Evolutionary conservation across 2,888 invertebrate genomes (phyloP).

Genomic region (Drosophila lutescens): DNA sequence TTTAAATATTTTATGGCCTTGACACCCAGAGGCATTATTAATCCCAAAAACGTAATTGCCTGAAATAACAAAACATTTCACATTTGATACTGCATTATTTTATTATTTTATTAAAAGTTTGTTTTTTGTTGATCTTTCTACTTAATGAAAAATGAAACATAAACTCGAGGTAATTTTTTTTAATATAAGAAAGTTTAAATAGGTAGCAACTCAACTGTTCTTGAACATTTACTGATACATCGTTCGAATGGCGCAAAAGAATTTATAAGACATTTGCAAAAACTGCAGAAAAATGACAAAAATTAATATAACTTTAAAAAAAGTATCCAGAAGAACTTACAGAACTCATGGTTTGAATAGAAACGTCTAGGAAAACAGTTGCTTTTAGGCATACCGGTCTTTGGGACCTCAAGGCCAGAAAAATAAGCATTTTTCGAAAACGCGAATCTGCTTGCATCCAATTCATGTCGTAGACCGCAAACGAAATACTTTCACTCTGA

Average conservation of each 20-base stretch:
- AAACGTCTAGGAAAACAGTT: slow-evolving; percentile 14
- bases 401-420: neutral
- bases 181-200: too few species aligned
- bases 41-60: too few species aligned
- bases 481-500: neutral
- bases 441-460: neutral
- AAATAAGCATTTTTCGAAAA: neutral
- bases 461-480: neutral
- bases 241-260: too few species aligned
- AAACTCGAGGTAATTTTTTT: too few species aligned
- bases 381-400: neutral
- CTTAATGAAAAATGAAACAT: too few species aligned
- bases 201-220: neutral
- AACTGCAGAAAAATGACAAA: slow-evolving; percentile 49
- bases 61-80: too few species aligned
- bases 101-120: too few species aligned
- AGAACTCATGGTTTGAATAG: slow-evolving; percentile 70
- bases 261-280: slow-evolving; percentile 64
- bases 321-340: slow-evolving; percentile 30
- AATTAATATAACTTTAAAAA: neutral
- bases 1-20: too few species aligned
- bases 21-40: too few species aligned
- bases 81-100: too few species aligned
- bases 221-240: slow-evolving; percentile 61
- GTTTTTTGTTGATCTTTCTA: too few species aligned